Evolutionary conservation across 2,113 vertebrate genomes (phyloP).

Genomic region (Chionis minor): DNA sequence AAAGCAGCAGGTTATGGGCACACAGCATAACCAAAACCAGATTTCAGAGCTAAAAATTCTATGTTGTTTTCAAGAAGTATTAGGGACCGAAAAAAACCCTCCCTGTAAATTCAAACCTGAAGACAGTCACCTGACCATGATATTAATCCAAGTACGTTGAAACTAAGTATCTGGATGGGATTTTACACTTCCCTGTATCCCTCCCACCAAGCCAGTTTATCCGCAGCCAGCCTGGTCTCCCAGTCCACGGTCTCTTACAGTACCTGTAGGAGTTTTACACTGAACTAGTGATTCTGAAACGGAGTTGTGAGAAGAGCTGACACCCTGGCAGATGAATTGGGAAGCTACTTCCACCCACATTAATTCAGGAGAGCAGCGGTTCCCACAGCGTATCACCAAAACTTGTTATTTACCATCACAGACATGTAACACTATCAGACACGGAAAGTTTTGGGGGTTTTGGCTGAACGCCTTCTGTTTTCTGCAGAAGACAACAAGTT

Average conservation of each 20-base stretch:
- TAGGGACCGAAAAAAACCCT: background rate
- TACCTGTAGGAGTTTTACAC: background rate
- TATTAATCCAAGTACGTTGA: background rate
- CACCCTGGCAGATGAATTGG: background rate
- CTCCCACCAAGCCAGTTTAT: background rate
- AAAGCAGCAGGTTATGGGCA: background rate
- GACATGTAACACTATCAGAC: background rate
- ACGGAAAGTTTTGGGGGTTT: background rate
- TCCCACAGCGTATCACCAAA: background rate
- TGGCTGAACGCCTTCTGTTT: background rate
- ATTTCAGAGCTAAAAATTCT: background rate
- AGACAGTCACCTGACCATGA: background rate
- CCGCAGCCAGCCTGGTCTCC: background rate
- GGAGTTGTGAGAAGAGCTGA: background rate
- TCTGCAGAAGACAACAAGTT: background rate
- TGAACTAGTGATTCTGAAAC: background rate
- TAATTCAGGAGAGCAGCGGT: background rate
- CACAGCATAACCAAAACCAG: background rate
- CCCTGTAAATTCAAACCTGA: background rate
- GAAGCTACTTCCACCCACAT: background rate
- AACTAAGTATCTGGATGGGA: background rate
- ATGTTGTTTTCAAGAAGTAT: background rate
- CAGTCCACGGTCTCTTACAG: fast-evolving
- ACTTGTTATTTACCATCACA: background rate
- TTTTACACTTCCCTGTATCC: background rate